Conservation (phyloP, 2,797 vertebrate species). For the Anniella stebbinsi region DNA sequence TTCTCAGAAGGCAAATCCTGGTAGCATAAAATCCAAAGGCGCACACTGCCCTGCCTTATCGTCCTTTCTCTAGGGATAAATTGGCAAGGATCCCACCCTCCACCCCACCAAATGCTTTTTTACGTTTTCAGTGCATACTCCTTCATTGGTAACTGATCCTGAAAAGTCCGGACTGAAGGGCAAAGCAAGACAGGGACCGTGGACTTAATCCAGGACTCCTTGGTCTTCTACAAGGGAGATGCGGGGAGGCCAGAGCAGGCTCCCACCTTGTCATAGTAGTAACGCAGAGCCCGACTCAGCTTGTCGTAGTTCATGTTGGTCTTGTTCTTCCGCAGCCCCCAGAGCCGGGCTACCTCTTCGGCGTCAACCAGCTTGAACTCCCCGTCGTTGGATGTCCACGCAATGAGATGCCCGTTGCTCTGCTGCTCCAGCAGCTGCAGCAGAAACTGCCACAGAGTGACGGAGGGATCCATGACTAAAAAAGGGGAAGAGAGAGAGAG, state of each 20-base stretch:
- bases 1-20: not conserved
- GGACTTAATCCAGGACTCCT: not conserved
- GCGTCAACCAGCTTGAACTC: constrained; percentile 94
- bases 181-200: not conserved
- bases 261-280: constrained; percentile 80
- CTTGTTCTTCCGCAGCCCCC: constrained; percentile 94
- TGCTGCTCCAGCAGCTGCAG: constrained; percentile 91
- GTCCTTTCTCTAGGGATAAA: not conserved
- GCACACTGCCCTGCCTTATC: not conserved
- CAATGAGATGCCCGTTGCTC: constrained; percentile 89
- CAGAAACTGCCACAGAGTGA: constrained; percentile 94
- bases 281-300: constrained; percentile 41
- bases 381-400: constrained; percentile 90
- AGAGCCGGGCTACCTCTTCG: constrained; percentile 91
- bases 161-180: not conserved
- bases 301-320: constrained; percentile 95
- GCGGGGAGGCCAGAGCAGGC: not conserved
- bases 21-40: not conserved
- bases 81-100: not conserved
- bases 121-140: not conserved
- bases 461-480: constrained; percentile 91
- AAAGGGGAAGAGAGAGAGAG: not conserved
- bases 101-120: not conserved
- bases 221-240: not conserved
- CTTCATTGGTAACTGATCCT: not conserved